Conservation (phyloP, 64 coral and sea anemone species). For the Montipora sp. region DNA sequence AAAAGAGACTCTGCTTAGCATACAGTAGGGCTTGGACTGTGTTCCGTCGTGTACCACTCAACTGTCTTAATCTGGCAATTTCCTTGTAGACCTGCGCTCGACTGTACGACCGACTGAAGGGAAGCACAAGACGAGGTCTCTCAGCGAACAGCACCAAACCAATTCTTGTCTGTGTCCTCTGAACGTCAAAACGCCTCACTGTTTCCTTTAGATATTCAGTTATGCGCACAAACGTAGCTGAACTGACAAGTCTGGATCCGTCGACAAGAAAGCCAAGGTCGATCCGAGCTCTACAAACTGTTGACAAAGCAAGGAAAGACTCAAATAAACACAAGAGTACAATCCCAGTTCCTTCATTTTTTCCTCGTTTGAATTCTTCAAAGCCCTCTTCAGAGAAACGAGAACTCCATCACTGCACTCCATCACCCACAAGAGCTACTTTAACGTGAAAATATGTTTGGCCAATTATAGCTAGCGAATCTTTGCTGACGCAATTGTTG, state of each 20-base stretch:
- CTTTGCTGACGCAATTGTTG: too few relatives aligned
- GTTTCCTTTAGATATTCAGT: slow-evolving; percentile 41
- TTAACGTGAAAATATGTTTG: too few relatives aligned
- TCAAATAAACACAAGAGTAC: neutral
- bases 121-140: neutral
- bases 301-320: neutral
- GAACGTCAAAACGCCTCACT: slow-evolving; percentile 46
- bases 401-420: too few relatives aligned
- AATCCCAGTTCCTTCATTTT: neutral
- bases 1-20: slow-evolving; percentile 42
- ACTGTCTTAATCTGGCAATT: slow-evolving; percentile 5
- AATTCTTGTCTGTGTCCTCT: neutral
- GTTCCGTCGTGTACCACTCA: slow-evolving; percentile 15
- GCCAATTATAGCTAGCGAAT: too few relatives aligned
- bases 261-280: slow-evolving; percentile 55
- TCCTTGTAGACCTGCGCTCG: slow-evolving; percentile 32
- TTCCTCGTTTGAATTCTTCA: neutral
- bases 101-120: slow-evolving; percentile 18
- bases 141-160: neutral
- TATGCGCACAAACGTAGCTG: neutral
- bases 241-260: neutral
- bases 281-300: slow-evolving; percentile 46
- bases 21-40: slow-evolving; percentile 40
- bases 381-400: neutral
- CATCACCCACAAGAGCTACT: too few relatives aligned